Conservation (phyloP, 2,113 vertebrate genomes). For the Empidonax traillii region DNA sequence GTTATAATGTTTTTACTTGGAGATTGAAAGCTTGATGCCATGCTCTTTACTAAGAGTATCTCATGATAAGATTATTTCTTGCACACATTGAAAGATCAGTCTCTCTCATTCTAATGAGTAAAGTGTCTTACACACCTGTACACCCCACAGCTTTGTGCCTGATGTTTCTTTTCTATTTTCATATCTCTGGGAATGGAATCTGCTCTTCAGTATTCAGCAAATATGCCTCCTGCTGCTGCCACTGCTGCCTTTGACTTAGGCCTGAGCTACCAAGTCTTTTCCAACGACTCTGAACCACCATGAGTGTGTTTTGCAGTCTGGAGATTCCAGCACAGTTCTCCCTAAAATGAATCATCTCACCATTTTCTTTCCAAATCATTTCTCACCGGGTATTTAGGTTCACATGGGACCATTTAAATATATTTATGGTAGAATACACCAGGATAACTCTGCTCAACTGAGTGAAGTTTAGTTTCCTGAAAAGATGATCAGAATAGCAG, state of each 20-base stretch:
- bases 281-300: constrained; percentile 27
- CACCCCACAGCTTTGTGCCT: constrained; percentile 2
- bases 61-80: not conserved
- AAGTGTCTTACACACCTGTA: not conserved
- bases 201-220: constrained; percentile 6
- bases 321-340: not conserved
- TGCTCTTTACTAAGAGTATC: not conserved
- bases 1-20: not conserved
- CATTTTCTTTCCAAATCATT: not conserved
- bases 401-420: not conserved
- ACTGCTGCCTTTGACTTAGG: constrained; percentile 12
- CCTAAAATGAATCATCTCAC: not conserved
- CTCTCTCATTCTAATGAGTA: not conserved
- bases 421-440: not conserved
- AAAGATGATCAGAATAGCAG: not conserved
- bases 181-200: constrained; percentile 57
- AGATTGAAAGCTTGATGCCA: not conserved
- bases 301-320: not conserved
- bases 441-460: not conserved
- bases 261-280: constrained; percentile 35
- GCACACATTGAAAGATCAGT: not conserved
- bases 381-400: not conserved
- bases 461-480: not conserved
- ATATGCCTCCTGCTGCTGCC: constrained; percentile 31
- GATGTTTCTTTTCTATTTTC: constrained; percentile 61